Evolutionary conservation across 2,888 invertebrate genomes (phyloP).

Genomic region (Cylindroiulus punctatus): DNA sequence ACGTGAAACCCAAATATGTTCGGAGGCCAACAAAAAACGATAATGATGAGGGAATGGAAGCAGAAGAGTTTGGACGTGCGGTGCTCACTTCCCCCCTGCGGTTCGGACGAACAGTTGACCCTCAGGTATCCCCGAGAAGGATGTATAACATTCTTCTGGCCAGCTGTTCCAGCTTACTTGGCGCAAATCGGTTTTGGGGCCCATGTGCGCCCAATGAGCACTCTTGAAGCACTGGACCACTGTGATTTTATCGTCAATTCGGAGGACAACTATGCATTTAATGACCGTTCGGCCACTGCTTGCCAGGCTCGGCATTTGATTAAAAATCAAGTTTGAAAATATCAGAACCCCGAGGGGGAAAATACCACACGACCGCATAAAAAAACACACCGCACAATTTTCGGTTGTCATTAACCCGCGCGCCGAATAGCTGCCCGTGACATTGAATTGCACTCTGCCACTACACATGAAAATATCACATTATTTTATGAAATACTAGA

Average conservation of each 20-base stretch:
- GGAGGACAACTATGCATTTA: slow-evolving; percentile 12
- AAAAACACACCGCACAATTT: slow-evolving; percentile 31
- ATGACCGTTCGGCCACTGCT: slow-evolving; percentile 7
- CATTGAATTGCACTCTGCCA: slow-evolving; percentile 31
- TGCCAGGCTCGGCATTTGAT: not conserved
- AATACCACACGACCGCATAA: slow-evolving; percentile 34
- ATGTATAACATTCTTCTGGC: not conserved
- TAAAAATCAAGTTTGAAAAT: slow-evolving; percentile 38
- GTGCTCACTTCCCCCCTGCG: not conserved
- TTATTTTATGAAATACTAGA: slow-evolving; percentile 5
- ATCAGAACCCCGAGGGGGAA: slow-evolving; percentile 5
- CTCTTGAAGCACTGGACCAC: not conserved
- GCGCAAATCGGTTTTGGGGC: not conserved
- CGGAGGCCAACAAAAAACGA: slow-evolving; percentile 4
- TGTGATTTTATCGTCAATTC: slow-evolving; percentile 34
- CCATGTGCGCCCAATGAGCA: not conserved
- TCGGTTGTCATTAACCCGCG: slow-evolving; percentile 19
- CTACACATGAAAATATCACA: not conserved
- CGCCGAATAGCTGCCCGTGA: slow-evolving; percentile 26
- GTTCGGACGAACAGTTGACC: slow-evolving; percentile 26
- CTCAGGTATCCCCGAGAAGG: not conserved
- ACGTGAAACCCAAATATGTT: slow-evolving; percentile 21
- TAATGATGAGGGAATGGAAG: slow-evolving; percentile 34
- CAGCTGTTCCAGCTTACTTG: not conserved
- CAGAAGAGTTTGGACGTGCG: slow-evolving; percentile 29